Percentiles rank a stretch among this genome's conserved stretches.
phyloP scores from a whole-genome alignment of 2,113 vertebrate species.

The Echinops telfairi region DNA sequence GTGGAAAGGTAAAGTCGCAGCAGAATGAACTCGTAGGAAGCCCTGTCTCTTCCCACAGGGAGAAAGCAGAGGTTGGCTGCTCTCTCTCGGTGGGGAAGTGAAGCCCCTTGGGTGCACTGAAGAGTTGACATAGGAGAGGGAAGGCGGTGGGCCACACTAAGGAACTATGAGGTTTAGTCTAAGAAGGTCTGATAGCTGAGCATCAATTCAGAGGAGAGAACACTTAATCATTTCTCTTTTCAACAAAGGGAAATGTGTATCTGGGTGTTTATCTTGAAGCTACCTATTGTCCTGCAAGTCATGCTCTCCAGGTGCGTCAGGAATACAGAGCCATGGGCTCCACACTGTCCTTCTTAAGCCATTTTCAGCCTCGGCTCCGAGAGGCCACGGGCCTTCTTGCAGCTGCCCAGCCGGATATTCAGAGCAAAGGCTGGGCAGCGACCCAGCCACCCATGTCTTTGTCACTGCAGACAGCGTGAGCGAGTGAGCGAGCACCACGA shows the following conservation, averaged over 20 bases:
- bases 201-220: not conserved
- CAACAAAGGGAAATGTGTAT: not conserved
- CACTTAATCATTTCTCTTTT: not conserved
- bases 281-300: constrained; percentile 26
- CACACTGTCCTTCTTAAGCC: not conserved
- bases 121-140: not conserved
- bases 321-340: not conserved
- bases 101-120: not conserved
- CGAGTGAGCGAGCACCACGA: not conserved
- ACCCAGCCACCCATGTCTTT: not conserved
- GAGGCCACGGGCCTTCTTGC: not conserved
- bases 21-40: not conserved
- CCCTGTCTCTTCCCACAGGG: not conserved
- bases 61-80: not conserved
- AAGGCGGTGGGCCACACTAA: not conserved
- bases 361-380: not conserved
- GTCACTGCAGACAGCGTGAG: not conserved
- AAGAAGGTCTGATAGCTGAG: constrained; percentile 48
- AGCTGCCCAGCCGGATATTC: constrained; percentile 30
- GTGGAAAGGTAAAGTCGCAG: not conserved
- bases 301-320: not conserved
- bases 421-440: not conserved
- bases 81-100: not conserved
- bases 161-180: constrained; percentile 47
- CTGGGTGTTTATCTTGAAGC: constrained; percentile 13